Evolutionary conservation across 2,797 vertebrate species (phyloP).

Genomic region (Enteromius viviparus): DNA sequence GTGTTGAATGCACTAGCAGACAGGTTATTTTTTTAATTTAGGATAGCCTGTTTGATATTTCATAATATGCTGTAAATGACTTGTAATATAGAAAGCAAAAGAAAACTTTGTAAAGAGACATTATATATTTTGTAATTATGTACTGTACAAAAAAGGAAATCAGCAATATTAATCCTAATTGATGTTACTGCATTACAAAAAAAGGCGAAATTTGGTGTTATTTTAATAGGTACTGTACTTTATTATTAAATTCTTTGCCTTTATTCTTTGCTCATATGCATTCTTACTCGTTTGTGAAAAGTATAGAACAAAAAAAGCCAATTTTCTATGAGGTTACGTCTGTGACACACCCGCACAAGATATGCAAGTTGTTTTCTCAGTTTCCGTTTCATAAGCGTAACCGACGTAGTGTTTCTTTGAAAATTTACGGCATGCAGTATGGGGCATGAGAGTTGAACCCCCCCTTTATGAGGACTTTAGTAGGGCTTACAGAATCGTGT

Average conservation of each 20-base stretch:
- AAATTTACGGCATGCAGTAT: slow-evolving; percentile 44
- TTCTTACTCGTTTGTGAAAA: slow-evolving; percentile 70
- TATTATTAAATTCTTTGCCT: slow-evolving; percentile 77
- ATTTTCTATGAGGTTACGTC: slow-evolving; percentile 78
- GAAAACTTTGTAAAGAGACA: slow-evolving; percentile 96
- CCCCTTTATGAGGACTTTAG: slow-evolving; percentile 41
- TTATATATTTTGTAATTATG: slow-evolving; percentile 99
- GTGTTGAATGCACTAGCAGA: slow-evolving; percentile 88
- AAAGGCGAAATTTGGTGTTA: slow-evolving; percentile 73
- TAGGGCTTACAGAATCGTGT: slow-evolving; percentile 55
- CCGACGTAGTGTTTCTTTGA: slow-evolving; percentile 7
- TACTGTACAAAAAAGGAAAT: slow-evolving; percentile 85
- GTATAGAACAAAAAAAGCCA: slow-evolving; percentile 58
- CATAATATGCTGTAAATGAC: slow-evolving; percentile 91
- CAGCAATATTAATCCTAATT: slow-evolving; percentile 97
- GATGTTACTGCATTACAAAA: slow-evolving; percentile 81
- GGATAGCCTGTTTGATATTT: slow-evolving; percentile 90
- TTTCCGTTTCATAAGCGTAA: slow-evolving; percentile 63
- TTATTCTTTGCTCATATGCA: slow-evolving; percentile 73
- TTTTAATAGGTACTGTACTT: slow-evolving; percentile 84
- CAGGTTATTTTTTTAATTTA: slow-evolving; percentile 90
- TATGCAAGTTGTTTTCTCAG: slow-evolving; percentile 71
- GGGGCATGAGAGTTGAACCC: slow-evolving; percentile 22
- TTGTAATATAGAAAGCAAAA: slow-evolving; percentile 89
- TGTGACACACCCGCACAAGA: slow-evolving; percentile 79